Evolutionary conservation across 2,888 invertebrate species (phyloP).

Genomic region (Machimus atricapillus): DNA sequence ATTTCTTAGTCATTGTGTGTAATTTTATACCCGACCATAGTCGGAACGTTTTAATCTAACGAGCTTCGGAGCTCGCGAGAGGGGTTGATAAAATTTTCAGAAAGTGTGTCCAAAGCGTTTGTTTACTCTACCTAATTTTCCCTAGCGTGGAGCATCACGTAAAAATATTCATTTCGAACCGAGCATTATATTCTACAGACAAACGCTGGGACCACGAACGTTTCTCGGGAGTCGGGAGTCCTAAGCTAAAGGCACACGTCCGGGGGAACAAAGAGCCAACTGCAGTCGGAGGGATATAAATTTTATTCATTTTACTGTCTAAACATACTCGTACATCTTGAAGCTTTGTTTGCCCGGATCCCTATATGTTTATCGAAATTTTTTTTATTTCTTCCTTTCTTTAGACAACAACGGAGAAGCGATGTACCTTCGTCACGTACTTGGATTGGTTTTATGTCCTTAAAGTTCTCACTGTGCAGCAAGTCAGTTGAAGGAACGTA

Average conservation of each 20-base stretch:
- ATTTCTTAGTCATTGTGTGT: not conserved
- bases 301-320: not conserved
- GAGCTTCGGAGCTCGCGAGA: not conserved
- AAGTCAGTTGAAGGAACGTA: not conserved
- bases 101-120: not conserved
- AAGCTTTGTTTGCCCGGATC: not conserved
- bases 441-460: not conserved
- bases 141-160: not conserved
- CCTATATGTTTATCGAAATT: not conserved
- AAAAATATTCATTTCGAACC: not conserved
- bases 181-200: not conserved
- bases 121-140: not conserved
- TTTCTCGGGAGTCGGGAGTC: not conserved
- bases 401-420: not conserved
- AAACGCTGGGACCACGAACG: not conserved
- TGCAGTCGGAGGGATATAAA: not conserved
- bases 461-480: not conserved
- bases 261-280: not conserved
- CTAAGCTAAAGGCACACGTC: not conserved
- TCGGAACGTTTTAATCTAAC: not conserved
- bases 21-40: not conserved
- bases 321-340: not conserved
- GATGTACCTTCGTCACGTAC: not conserved
- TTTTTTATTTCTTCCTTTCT: not conserved
- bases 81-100: not conserved